These are phyloP conservation scores for Capitella teleta DNA, from an alignment of 1,140 invertebrate genomes.

Conservation along the genomic window DNA sequence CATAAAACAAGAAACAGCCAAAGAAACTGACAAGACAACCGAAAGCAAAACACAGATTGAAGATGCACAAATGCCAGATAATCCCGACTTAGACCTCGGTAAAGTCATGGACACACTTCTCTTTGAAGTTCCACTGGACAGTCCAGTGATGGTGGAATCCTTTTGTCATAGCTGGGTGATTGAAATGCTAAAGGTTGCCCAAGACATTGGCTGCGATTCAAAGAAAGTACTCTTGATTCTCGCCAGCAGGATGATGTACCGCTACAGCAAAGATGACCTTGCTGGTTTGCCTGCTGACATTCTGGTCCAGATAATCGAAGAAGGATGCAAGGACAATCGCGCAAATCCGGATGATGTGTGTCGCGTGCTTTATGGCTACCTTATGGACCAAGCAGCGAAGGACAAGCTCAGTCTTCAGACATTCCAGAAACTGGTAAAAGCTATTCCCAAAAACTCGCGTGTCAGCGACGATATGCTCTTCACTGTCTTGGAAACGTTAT, in stretches of 20 bases:
- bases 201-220: constrained; percentile 17
- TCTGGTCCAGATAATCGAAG: constrained; percentile 26
- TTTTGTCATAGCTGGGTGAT: constrained; percentile 29
- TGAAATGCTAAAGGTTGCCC: constrained; percentile 25
- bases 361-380: constrained; percentile 26
- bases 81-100: constrained; percentile 12
- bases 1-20: not conserved
- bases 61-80: not conserved
- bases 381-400: constrained; percentile 27
- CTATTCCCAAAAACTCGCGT: constrained; percentile 23
- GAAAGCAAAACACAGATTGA: not conserved
- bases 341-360: constrained; percentile 20
- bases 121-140: constrained; percentile 24
- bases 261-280: constrained; percentile 23
- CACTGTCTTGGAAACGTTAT: constrained; percentile 26
- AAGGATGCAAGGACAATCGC: constrained; percentile 16
- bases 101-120: constrained; percentile 25
- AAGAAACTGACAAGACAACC: not conserved
- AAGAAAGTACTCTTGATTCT: not conserved
- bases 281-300: constrained; percentile 26
- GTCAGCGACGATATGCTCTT: constrained; percentile 29
- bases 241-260: constrained; percentile 24
- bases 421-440: constrained; percentile 27
- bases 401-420: constrained; percentile 28
- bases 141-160: constrained; percentile 20